phyloP scores from a whole-genome alignment of 2,113 vertebrate species.

The Gymnarchus niloticus region DNA sequence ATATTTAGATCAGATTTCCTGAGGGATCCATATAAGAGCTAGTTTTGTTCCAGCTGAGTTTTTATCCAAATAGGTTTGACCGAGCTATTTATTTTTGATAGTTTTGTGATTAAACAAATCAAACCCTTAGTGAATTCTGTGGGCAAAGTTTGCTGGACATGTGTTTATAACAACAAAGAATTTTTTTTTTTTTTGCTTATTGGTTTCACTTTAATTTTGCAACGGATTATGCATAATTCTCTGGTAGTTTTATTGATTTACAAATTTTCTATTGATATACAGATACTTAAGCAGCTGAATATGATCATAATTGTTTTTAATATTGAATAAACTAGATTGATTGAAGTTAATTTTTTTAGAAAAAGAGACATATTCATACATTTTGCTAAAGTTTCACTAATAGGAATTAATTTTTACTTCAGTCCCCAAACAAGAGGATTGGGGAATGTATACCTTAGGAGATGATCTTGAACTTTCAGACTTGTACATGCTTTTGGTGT shows the following conservation, averaged over 20 bases:
- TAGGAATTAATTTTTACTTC: no score
- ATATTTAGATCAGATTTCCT: not conserved
- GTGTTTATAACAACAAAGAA: not conserved
- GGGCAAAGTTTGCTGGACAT: not conserved
- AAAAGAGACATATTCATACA: no score
- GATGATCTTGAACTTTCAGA: no score
- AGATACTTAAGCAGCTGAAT: no score
- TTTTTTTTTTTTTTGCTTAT: not conserved
- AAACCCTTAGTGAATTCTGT: not conserved
- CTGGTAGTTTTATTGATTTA: not conserved
- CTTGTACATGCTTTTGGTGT: no score
- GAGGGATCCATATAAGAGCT: not conserved
- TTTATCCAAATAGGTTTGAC: not conserved
- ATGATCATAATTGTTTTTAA: no score
- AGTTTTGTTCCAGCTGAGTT: not conserved
- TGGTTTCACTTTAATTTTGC: not conserved
- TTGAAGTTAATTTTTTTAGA: no score
- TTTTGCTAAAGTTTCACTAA: no score
- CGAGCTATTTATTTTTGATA: not conserved
- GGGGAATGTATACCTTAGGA: no score
- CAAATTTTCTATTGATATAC: no score
- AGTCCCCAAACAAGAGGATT: no score
- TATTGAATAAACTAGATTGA: no score
- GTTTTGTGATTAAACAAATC: not conserved
- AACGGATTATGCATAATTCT: not conserved